phyloP scores from a whole-genome alignment of 2,888 invertebrate genomes.

The Drosophila suboccidentalis region DNA sequence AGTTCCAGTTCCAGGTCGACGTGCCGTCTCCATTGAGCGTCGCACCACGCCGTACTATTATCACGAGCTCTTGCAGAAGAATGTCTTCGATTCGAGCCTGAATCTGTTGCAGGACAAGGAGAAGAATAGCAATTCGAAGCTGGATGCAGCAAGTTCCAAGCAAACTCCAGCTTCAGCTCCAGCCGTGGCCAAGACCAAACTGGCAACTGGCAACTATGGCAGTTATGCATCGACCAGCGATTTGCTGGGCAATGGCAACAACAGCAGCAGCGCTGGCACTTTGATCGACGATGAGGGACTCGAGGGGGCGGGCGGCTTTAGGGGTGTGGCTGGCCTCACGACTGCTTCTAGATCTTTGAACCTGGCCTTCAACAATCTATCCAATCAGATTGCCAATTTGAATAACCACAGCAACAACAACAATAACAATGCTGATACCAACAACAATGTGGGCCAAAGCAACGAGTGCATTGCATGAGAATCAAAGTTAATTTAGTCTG shows the following conservation, averaged over 20 bases:
- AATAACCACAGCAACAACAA: slow-evolving; percentile 63
- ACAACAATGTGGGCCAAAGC: slow-evolving; percentile 76
- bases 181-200: slow-evolving; percentile 56
- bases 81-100: slow-evolving; percentile 85
- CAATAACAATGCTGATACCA: slow-evolving; percentile 61
- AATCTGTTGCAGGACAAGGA: slow-evolving; percentile 82
- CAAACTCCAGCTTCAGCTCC: slow-evolving; percentile 27
- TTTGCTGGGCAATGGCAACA: slow-evolving; percentile 70
- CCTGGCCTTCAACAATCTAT: slow-evolving; percentile 63
- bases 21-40: slow-evolving; percentile 76
- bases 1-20: slow-evolving; percentile 41
- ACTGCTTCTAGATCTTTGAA: slow-evolving; percentile 58
- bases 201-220: slow-evolving; percentile 45
- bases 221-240: slow-evolving; percentile 68
- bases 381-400: slow-evolving; percentile 70
- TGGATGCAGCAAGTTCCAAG: slow-evolving; percentile 38
- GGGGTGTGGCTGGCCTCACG: slow-evolving; percentile 46
- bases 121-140: slow-evolving; percentile 65
- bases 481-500: slow-evolving; percentile 67
- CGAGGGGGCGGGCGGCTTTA: slow-evolving; percentile 50
- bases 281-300: slow-evolving; percentile 70
- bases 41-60: slow-evolving; percentile 85
- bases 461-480: slow-evolving; percentile 83
- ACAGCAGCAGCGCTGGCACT: slow-evolving; percentile 77
- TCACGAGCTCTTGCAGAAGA: slow-evolving; percentile 83